Percentiles rank a stretch among this genome's conserved stretches.
phyloP scores from a whole-genome alignment of 2,888 invertebrate genomes.

The Euproctis similis region DNA sequence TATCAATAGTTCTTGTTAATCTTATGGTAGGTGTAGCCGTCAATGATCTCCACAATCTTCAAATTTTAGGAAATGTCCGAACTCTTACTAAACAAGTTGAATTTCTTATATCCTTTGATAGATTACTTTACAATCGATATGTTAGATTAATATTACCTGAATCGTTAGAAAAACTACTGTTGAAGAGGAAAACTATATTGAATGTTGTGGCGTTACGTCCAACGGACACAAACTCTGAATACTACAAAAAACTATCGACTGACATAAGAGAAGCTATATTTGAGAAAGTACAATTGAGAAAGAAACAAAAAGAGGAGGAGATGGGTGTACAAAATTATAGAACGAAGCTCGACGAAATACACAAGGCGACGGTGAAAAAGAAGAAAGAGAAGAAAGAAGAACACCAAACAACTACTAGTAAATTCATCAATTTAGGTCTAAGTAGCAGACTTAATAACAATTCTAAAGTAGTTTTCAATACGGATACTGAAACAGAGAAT shows the following conservation, averaged over 20 bases:
- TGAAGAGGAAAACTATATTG: constrained; percentile 12
- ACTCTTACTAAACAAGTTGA: constrained; percentile 71
- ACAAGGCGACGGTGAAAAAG: constrained; percentile 7
- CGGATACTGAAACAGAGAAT: not conserved
- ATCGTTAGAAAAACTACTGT: constrained; percentile 6
- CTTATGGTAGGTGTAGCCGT: constrained; percentile 75
- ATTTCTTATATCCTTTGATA: constrained; percentile 43
- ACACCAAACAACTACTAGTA: not conserved
- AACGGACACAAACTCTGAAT: constrained; percentile 16
- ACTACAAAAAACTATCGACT: constrained; percentile 37
- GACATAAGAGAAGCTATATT: constrained; percentile 49
- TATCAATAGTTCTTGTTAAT: constrained; percentile 75
- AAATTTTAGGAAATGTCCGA: constrained; percentile 67
- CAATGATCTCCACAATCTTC: constrained; percentile 70
- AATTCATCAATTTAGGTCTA: not conserved
- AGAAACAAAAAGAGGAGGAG: constrained; percentile 39
- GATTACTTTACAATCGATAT: constrained; percentile 15
- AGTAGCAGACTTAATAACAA: not conserved
- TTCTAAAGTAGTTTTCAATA: not conserved
- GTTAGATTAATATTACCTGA: constrained; percentile 18
- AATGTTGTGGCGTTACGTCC: constrained; percentile 9
- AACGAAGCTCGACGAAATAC: constrained; percentile 17
- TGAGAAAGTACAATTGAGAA: constrained; percentile 44
- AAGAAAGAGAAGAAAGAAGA: not conserved
- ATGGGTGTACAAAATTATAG: constrained; percentile 32